Percentiles rank a stretch among this genome's conserved stretches.
Conservation (phyloP, 2,113 vertebrate species). For the Psephotus haematonotus region DNA sequence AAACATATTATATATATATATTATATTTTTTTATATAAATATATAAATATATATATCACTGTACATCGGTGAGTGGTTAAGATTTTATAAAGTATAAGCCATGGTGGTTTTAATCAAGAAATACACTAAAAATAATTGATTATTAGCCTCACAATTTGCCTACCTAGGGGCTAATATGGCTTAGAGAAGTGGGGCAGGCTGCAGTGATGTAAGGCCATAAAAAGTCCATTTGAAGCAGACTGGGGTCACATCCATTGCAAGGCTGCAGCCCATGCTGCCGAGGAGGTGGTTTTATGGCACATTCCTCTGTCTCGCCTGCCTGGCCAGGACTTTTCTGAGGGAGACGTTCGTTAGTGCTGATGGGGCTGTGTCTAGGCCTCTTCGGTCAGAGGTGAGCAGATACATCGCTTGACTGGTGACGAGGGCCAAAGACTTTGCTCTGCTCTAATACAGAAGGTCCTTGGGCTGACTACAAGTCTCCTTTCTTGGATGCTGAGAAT, state of each 20-base stretch:
- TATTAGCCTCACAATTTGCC: background rate
- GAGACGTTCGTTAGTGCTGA: background rate
- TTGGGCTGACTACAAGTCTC: background rate
- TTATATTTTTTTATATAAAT: background rate
- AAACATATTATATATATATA: background rate
- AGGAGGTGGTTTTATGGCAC: background rate
- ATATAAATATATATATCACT: background rate
- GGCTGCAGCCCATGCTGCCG: fast-evolving
- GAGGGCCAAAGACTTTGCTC: background rate
- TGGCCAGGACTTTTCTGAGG: background rate
- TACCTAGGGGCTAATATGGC: background rate
- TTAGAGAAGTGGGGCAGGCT: background rate
- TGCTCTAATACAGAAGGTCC: background rate
- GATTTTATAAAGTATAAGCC: background rate
- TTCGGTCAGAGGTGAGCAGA: background rate
- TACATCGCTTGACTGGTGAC: fast-evolving
- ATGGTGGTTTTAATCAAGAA: background rate
- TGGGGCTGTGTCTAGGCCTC: background rate
- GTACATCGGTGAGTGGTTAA: background rate
- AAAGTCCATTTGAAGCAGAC: background rate
- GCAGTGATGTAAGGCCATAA: background rate
- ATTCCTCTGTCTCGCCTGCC: fast-evolving
- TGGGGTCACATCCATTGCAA: background rate
- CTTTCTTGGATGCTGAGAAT: fast-evolving
- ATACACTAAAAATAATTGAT: background rate